Conservation (phyloP, 2,888 invertebrate species). For the Ectemnius lituratus region DNA sequence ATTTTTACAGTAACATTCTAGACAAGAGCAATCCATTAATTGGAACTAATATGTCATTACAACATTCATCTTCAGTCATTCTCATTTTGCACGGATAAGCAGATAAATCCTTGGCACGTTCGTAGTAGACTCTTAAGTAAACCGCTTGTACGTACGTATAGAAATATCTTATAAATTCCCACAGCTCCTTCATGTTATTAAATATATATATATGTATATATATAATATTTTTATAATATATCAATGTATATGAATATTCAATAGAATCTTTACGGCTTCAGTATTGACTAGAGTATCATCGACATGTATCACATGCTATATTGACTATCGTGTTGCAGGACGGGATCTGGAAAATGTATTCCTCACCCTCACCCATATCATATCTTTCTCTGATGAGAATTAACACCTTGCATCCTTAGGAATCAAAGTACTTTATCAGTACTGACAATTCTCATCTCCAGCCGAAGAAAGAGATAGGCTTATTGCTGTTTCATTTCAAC, state of each 20-base stretch:
- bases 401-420: neutral
- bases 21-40: neutral
- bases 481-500: constrained; percentile 31
- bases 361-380: constrained; percentile 35
- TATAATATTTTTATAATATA: constrained; percentile 52
- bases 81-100: constrained; percentile 13
- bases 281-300: constrained; percentile 73
- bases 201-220: constrained; percentile 63
- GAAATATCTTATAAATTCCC: constrained; percentile 68
- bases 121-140: constrained; percentile 60
- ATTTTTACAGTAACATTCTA: constrained; percentile 18
- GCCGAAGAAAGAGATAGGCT: constrained; percentile 47
- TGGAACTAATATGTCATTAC: constrained; percentile 4
- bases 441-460: constrained; percentile 10
- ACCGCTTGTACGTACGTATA: constrained; percentile 49
- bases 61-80: constrained; percentile 13
- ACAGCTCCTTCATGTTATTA: constrained; percentile 65
- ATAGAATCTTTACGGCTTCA: constrained; percentile 58
- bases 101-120: constrained; percentile 52
- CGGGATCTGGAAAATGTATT: constrained; percentile 64
- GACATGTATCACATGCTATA: constrained; percentile 77
- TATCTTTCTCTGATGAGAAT: constrained; percentile 38
- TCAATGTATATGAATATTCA: constrained; percentile 69
- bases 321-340: constrained; percentile 76
- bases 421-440: constrained; percentile 10